Evolutionary conservation across 2,113 vertebrate genomes (phyloP), one percentile per base, ranked within the genome.

Genomic region (Callithrix jacchus): DNA sequence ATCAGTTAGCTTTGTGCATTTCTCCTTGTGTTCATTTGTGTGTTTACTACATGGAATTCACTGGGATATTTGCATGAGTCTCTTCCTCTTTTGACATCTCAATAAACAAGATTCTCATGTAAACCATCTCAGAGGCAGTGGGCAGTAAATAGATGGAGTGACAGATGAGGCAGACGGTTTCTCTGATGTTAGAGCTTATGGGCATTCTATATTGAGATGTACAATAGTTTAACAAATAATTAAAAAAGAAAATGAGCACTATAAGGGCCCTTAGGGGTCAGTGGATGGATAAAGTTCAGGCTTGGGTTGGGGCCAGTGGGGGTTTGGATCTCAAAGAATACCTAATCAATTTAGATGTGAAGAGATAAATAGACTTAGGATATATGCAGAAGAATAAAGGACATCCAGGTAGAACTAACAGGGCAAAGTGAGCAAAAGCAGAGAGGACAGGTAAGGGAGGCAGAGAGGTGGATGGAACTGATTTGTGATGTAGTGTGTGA

Each of bases 41-140:
- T 93, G 40, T 92, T 94, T 82, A 79, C n/a, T 74, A 9, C 17
- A 25, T 77, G 73, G 77, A 93, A 94, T 91, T 86, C 66, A 81
- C 56, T 30, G 77, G 68, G 40, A 6, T 66, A 49, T 90, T 97
- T 94, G 52, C 20, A 27, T 95, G 25, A 42, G 35, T 93, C 32
- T 88, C 18, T 95, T 73, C 80, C 40, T 86, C 64, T 86, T 61
- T 71, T 89, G 30, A 81, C 61, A 56, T 87, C 32, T 93, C 80
- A 79, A 30, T 73, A 89, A 92, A 23, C 85, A 71, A 9, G 42
- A 66, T 71, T 84, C 49, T 89, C 27, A 64, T 79, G 68, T 37
- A 84, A 85, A 49, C 30, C 40, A 70, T 79, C 32, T 77, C 49
- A 70, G 77, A 70, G 70, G 32, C 85, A 95, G 25, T 77, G 37